Base-by-base conservation (phyloP, 2,888 invertebrate species). In the Rhogogaster chlorosoma region DNA sequence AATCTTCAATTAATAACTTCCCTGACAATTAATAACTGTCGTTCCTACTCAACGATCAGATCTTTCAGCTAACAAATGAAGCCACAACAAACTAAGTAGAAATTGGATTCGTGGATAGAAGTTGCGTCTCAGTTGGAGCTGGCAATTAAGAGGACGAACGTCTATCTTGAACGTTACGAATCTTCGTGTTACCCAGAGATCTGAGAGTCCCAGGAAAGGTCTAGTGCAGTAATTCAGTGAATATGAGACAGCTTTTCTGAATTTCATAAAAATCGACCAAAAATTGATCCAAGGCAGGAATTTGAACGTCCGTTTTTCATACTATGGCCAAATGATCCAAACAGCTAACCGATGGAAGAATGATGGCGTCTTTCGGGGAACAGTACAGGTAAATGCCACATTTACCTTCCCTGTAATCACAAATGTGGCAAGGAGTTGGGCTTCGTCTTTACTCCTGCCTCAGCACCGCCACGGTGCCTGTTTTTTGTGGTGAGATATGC, bases 351-450 rank as follows among this genome's bases (percentile, higher is more conserved):
- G 71, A 42, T n/a, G 42, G 22, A n/a, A 42, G n/a, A 73, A 42
- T 22, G n/a, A 73, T 73, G 42, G 71, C 38, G 26, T 22, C 71
- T 73, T 73, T 73, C 73, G 73, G 6, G 73, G 42, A 42, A 73
- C 22, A 45, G 22, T 42, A 18, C 42, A 73, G 42, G 42, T 42
- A 73, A 73, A 73, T 5, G 42, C 42, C 73, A 42, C 73, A 22
- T 73, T 73, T 53, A 53, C 77, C 32, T 53, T 53, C n/a, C 22
- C 53, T n/a, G 53, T n/a, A 53, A 49, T 77, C 53, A 77, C 32
- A 77, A 49, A 77, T 77, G 77, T 49, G 53, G 77, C 53, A 53
- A 77, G 53, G 53, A 77, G 49, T 77, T 53, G 77, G 77, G 18
- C 32, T 53, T 77, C 49, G 49, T 53, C 77, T 77, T 49, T 49